Base-by-base conservation (phyloP, 2,888 invertebrate genomes). In the Nematopogon swammerdamellus region DNA sequence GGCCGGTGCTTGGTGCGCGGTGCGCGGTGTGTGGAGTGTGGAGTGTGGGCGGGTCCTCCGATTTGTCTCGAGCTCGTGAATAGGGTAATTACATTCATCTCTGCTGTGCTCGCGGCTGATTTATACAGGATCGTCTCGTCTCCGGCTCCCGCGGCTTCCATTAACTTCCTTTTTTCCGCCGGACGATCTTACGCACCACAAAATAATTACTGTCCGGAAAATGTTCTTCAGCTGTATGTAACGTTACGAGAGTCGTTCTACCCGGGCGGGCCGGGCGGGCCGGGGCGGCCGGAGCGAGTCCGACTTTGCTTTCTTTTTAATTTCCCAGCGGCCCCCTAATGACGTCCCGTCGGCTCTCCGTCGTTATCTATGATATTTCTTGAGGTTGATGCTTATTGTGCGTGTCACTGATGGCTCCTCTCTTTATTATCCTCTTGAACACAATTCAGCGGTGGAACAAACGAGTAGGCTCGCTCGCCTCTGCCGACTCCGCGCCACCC, bases 341-440 rank as follows among this genome's bases (percentile, higher is more conserved):
- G 79, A 79, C 75, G 69, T 75, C 79, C 72, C 75, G 62, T 64
- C 65, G 71, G 70, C 47, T 18, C 62, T 64, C 53, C 65, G 72
- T 71, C 68, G 74, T 79, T 79, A 76, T 79, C 77, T 79, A 79
- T 79, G 79, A 79, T 79, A 79, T 79, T 44, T 79, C 75, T 77
- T 75, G 79, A 76, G 79, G 77, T 77, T 79, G 79, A 79, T 79
- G 77, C 79, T 79, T 75, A 79, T 79, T 79, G 79, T 79, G 79
- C 79, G 79, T 79, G 79, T 77, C 79, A 79, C 77, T 79, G 77
- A 77, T 77, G 76, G 73, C 70, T 75, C 76, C 76, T 74, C 68
- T 77, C 76, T 74, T 77, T 77, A 76, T 77, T 77, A 72, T 76
- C 74, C 77, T 74, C 79, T 76, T 75, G 75, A 79, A 79, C 70